Conservation (phyloP, 2,113 vertebrate species). For the Malurus melanocephalus region DNA sequence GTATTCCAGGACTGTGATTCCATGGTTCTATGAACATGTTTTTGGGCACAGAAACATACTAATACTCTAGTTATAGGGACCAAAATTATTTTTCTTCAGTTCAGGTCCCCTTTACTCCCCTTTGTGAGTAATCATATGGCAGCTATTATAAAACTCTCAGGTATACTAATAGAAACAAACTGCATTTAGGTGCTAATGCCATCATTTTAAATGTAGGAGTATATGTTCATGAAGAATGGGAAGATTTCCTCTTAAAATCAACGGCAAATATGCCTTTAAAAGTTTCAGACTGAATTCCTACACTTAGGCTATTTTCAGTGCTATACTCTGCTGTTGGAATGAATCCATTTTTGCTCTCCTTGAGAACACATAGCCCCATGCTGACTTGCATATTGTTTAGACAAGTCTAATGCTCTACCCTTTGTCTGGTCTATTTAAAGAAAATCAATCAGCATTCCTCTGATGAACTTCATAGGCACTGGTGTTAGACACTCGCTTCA, state of each 20-base stretch:
- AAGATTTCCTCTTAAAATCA: background rate
- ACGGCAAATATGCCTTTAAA: background rate
- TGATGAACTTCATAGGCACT: constrained; percentile 30
- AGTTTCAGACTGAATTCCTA: background rate
- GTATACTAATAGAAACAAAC: background rate
- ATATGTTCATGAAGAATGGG: background rate
- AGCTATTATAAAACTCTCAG: background rate
- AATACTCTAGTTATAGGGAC: background rate
- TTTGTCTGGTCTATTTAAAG: constrained; percentile 41
- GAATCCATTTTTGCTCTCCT: constrained; percentile 19
- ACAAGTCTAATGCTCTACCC: constrained; percentile 27
- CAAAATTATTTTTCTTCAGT: background rate
- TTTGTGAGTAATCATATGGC: background rate
- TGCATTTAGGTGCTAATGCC: background rate
- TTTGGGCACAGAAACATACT: background rate
- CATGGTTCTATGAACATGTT: background rate
- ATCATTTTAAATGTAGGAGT: background rate
- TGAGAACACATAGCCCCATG: background rate
- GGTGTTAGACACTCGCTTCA: background rate
- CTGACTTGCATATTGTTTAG: constrained; percentile 52
- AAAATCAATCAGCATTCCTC: constrained; percentile 55
- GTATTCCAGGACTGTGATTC: background rate
- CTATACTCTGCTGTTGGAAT: background rate
- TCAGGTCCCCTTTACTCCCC: background rate
- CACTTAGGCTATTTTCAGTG: background rate